Evolutionary conservation across 1,140 invertebrate genomes (phyloP).

Genomic region (Aphis gossypii): DNA sequence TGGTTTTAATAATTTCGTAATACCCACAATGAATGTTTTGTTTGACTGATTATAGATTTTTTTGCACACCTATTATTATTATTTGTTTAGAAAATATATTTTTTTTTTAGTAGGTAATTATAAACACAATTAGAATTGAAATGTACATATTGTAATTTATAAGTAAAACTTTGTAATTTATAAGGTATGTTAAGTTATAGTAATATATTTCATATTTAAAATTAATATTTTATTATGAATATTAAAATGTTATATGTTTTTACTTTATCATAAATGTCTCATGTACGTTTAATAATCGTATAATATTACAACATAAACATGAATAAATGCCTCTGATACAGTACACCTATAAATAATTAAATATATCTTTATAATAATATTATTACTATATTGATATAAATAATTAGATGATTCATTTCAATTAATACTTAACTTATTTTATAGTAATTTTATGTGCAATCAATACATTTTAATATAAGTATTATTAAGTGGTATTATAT

Average conservation of each 20-base stretch:
- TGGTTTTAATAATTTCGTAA: constrained; percentile 8
- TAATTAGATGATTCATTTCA: background rate
- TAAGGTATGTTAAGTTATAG: too few species aligned
- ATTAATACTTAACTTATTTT: background rate
- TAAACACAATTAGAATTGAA: background rate
- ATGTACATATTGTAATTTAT: background rate
- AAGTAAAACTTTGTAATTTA: background rate
- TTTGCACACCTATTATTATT: background rate
- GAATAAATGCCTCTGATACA: background rate
- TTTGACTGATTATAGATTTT: background rate
- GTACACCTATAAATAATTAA: background rate
- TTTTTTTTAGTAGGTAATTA: background rate
- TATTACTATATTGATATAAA: background rate
- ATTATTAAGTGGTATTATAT: background rate
- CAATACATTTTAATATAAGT: background rate
- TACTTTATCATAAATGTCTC: background rate
- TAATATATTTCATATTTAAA: background rate
- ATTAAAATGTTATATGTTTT: background rate
- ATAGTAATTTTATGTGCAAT: background rate
- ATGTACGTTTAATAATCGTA: background rate
- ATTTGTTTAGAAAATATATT: constrained; percentile 1
- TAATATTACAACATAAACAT: background rate
- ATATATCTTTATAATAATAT: background rate
- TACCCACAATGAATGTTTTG: background rate
- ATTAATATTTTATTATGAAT: background rate